Evolutionary conservation across 2,113 vertebrate species (phyloP), one percentile per base, ranked within the genome.

Genomic region (Gorsachius goisagi): DNA sequence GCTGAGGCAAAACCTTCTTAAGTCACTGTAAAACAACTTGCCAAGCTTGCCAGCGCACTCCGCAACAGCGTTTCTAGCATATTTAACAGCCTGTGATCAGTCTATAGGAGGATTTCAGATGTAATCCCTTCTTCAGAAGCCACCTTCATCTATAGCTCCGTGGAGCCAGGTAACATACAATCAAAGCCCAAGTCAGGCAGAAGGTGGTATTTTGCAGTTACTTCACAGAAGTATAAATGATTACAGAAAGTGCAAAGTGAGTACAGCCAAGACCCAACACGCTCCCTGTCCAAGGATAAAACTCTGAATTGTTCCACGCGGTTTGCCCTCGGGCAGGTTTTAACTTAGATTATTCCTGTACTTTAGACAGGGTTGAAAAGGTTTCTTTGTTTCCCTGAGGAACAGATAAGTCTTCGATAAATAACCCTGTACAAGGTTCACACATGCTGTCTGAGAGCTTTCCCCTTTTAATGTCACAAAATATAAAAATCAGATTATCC

Each of bases 311-410:
- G 89, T 72, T 94, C 72, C 37, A 89, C 24, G 27, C 4, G 0
- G 30, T 72, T 96, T 96, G 87, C 77, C 93, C 83, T 78, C 30
- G 5, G 86, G 92, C 79, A 92, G 52, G 72, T 88, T 96, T 96
- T 93, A 94, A 60, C 30, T 85, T 90, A 37, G 85, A 85, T 88
- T 87, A 80, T 76, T 71, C 80, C 80, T 69, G 64, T 81, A 88
- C 79, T 92, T 94, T 58, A 90, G 75, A 95, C 52, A 35, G 72
- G 50, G 83, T 93, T 93, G 75, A 88, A 96, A 87, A 95, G 82
- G 90, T 93, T 95, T 91, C 82, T 80, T 95, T 93, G 78, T 95
- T 93, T 89, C 76, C 56, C 71, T 22, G 33, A 75, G 28, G 66
- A 90, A 78, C 27, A 52, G 69, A 91, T 13, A 60, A 85, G 35